Conservation (phyloP, 30 jellyfish, hydroid and myxozoan species). For the Hydractinia symbiolongicarpus region DNA sequence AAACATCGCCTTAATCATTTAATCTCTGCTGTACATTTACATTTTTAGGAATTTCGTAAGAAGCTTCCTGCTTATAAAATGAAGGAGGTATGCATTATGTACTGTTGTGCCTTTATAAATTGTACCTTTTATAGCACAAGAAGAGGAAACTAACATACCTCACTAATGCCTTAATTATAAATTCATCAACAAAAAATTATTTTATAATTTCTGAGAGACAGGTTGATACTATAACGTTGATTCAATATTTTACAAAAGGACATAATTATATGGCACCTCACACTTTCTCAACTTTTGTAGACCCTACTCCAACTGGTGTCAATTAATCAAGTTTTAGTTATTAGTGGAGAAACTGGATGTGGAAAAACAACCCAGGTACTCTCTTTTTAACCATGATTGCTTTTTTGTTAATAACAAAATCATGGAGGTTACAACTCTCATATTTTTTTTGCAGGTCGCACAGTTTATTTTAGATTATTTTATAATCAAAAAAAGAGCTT, state of each 20-base stretch:
- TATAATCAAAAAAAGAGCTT: conserved; percentile 39
- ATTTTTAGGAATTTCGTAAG: conserved; percentile 56
- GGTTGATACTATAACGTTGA: no score
- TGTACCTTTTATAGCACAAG: no score
- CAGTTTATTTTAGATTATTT: conserved; percentile 78
- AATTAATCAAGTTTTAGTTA: conserved; percentile 50
- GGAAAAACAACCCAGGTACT: conserved; percentile 88
- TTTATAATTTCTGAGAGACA: no score
- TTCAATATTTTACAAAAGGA: no score
- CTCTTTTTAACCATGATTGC: not conserved
- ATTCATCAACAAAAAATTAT: no score
- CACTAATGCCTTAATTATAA: no score
- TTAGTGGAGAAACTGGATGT: conserved; percentile 90
- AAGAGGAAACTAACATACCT: no score
- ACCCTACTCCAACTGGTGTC: conserved; percentile 34
- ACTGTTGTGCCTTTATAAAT: no score
- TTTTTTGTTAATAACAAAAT: not conserved
- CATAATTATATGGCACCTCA: no score
- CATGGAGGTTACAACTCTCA: not conserved
- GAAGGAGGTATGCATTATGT: conserved; percentile 32
- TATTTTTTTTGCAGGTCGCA: conserved; percentile 53
- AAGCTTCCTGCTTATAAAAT: conserved; percentile 47
- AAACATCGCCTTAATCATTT: no score
- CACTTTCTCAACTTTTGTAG: conserved; percentile 5
- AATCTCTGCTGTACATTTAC: no score